Base-by-base conservation (phyloP, 2,797 vertebrate species). In the Lutjanus campechanus region DNA sequence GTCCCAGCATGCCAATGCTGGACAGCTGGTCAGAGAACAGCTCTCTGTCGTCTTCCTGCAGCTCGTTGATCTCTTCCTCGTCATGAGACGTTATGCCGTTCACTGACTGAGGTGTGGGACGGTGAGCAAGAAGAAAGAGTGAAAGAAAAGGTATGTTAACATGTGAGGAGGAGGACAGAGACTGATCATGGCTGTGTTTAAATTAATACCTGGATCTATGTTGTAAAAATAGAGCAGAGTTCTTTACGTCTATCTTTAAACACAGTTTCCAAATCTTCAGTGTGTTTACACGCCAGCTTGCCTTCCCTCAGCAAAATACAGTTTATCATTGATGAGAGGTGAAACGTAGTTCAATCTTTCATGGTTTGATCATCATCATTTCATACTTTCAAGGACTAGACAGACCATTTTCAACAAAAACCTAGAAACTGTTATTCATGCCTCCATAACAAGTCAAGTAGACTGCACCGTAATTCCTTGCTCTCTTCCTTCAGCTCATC, bases 41-140 rank as follows among this genome's bases (percentile, higher is more conserved):
- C 87, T 99, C 98, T 88, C 98, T 93, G 89, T 99, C 98, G 25
- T 99, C 98, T 73, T 99, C 98, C 93, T 99, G 98, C 81, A 99
- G 95, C 91, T 99, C 98, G 73, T 97, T 99, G 88, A 99, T 99
- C 95, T 99, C 98, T 64, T 99, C 98, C 81, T 99, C 98, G 5
- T 99, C 98, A 8, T 97, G 97, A 82, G 97, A 97, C 43, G 97
- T 93, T 13, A 99, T 96, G 47, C 98, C 98, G 61, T 99, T 99
- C 79, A 97, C 97, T 58, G 98, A 98, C 98, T 99, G 90, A 43
- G 75, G 49, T 44, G 90, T 7, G 7, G 19, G 15, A 1, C 20
- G 13, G 17, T 0, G 2, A 25, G 69, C 0, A 1, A 1, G 82
- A 86, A 51, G 3, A 58, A 47, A 8, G 15, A 25, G 15, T 7